A percentile compares a stretch with the other conserved stretches of the same genome.
These are phyloP conservation scores for Ptychochromis oligacanthus DNA, from an alignment of 2,113 vertebrate species.

Conservation along the genomic window DNA sequence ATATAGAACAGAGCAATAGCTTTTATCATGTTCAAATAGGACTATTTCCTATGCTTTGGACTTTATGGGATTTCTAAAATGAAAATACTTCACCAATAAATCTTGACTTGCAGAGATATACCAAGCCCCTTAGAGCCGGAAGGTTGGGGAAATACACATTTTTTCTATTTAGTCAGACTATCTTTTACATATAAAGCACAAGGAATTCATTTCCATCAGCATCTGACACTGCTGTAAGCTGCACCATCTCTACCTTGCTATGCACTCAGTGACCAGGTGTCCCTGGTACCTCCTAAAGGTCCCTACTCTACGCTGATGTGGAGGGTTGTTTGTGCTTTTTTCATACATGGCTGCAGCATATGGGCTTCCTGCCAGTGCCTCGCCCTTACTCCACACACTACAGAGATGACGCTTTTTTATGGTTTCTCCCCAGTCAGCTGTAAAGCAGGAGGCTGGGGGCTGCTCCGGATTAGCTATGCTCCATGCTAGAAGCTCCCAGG, in stretches of 20 bases:
- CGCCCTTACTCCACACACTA: conserved; percentile 45
- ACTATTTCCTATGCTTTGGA: not conserved
- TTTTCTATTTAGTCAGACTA: not conserved
- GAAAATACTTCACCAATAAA: not conserved
- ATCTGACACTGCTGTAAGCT: not conserved
- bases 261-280: conserved; percentile 57
- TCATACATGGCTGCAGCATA: conserved; percentile 50
- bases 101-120: not conserved
- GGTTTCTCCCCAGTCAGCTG: conserved; percentile 68
- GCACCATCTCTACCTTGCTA: not conserved
- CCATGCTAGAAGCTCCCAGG: conserved; percentile 59
- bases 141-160: not conserved
- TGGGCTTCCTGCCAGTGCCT: conserved; percentile 61
- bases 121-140: not conserved
- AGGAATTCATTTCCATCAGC: not conserved
- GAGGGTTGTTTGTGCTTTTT: conserved; percentile 51
- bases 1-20: not conserved
- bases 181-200: conserved; percentile 4
- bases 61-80: not conserved
- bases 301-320: conserved; percentile 20
- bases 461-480: conserved; percentile 77
- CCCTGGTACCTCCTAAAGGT: conserved; percentile 12
- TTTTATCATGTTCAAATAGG: not conserved
- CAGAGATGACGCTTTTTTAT: conserved; percentile 55
- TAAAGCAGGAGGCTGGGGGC: conserved; percentile 65